Evolutionary conservation across 2,113 vertebrate species (phyloP), one percentile per base, ranked within the genome.

Genomic region (Gorsachius goisagi): DNA sequence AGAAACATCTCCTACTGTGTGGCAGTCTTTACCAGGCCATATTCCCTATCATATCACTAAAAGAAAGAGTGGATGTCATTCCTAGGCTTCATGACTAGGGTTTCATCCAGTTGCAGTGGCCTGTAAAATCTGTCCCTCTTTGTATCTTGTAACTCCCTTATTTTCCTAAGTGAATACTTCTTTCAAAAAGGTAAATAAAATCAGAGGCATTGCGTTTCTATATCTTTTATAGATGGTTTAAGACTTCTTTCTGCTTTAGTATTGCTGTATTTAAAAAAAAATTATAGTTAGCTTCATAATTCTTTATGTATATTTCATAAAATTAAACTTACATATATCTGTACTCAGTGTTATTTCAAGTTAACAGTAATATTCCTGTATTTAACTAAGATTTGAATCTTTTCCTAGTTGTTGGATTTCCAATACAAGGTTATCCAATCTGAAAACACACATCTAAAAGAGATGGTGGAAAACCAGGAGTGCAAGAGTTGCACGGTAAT

Each of bases 391-490:
- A 79, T 89, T n/a, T 71, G 7, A 22, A 94, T 95, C 66, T 95
- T 94, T 89, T 93, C 82, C 67, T 92, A 98, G 98, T 87, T 98
- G 60, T 55, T 97, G 68, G 96, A 97, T 73, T 95, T 94, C 82
- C 96, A 0, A 39, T 96, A 95, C 45, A 95, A 96, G 86, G 90
- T 92, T 79, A 66, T 97, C 88, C 85, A 86, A 93, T 93, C 83
- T 35, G 98, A 97, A 97, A 98, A 97, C 68, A 92, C 81, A 32
- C 97, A 97, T 59, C 77, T 97, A 24, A 98, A 98, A 94, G 97
- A 96, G 71, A 97, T 97, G 80, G 67, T 98, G 91, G 96, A 97
- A 85, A 95, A 96, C 59, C 82, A 97, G 85, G 96, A 97, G 35
- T 52, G 86, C 35, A 92, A 83, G 91, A 59, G 5, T 76, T 92